A percentile compares a stretch with the other conserved stretches of the same genome.
These are phyloP conservation scores for Cenopis cana DNA, from an alignment of 2,888 invertebrate species.

Conservation along the genomic window DNA sequence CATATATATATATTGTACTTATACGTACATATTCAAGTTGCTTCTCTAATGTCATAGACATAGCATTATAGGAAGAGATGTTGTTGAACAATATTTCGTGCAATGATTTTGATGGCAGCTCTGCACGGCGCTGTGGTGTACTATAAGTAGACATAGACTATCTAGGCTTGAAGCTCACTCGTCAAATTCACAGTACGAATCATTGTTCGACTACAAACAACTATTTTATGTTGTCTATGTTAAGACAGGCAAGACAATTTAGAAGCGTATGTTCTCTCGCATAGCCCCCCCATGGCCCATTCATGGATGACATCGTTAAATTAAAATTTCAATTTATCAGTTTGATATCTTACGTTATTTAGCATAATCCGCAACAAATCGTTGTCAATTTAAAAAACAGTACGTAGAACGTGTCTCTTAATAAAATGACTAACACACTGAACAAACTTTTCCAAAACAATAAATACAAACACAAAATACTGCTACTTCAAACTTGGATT, in stretches of 20 bases:
- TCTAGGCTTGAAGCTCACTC: too few relatives aligned
- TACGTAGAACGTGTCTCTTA: background rate
- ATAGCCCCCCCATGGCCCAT: background rate
- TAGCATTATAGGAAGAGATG: too few relatives aligned
- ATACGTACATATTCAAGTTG: background rate
- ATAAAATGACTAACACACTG: constrained; percentile 5
- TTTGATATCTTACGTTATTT: background rate
- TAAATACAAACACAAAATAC: constrained; percentile 35
- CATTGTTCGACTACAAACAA: too few relatives aligned
- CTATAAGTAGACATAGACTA: too few relatives aligned
- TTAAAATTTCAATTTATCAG: background rate
- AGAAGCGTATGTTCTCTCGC: too few relatives aligned
- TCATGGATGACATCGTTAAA: background rate
- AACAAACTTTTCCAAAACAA: constrained; percentile 15
- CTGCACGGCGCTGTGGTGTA: too few relatives aligned
- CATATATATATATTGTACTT: background rate
- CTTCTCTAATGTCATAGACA: background rate
- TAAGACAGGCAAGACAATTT: too few relatives aligned
- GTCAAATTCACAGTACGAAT: too few relatives aligned
- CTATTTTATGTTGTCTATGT: background rate
- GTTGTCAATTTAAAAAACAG: background rate
- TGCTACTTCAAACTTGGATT: constrained; percentile 1
- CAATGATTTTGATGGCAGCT: too few relatives aligned
- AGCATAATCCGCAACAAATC: background rate
- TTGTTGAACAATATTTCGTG: too few relatives aligned